Evolutionary conservation across 2,888 invertebrate species (phyloP).

Genomic region (Drosophila bunnanda): DNA sequence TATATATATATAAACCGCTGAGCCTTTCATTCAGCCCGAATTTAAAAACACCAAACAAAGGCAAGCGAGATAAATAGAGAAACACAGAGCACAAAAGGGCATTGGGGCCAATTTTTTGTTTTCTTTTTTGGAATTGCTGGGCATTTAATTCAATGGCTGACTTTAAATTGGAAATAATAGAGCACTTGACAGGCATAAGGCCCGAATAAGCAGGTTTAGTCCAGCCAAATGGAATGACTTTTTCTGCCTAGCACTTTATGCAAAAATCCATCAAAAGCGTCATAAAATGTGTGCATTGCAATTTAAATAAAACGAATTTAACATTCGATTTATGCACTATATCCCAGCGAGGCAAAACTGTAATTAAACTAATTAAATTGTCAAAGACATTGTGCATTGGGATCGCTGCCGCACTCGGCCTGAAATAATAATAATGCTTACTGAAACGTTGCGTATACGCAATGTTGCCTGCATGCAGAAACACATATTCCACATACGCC

Average conservation of each 20-base stretch:
- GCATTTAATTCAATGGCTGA: conserved; percentile 39
- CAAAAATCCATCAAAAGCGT: conserved; percentile 1
- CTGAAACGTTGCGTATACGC: conserved; percentile 29
- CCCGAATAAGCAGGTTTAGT: conserved; percentile 31
- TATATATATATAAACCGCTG: conserved; percentile 13
- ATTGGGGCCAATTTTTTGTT: conserved; percentile 13
- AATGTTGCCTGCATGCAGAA: neutral
- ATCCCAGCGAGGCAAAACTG: neutral
- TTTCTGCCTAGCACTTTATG: conserved; percentile 3
- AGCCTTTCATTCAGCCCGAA: conserved; percentile 29
- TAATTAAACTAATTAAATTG: conserved; percentile 48
- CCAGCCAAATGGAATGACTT: conserved; percentile 28
- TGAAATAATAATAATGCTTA: conserved; percentile 28
- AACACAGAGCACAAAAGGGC: conserved; percentile 31
- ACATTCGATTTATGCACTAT: conserved; percentile 10
- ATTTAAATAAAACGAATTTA: conserved; percentile 8
- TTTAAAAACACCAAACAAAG: conserved; percentile 40
- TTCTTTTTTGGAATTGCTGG: conserved; percentile 8
- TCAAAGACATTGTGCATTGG: conserved; percentile 24
- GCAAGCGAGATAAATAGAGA: conserved; percentile 29
- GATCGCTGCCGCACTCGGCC: neutral
- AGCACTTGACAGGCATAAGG: conserved; percentile 40
- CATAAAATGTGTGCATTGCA: conserved; percentile 11
- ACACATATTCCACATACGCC: conserved; percentile 20
- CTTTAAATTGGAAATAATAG: conserved; percentile 50